A percentile compares a stretch with the other conserved stretches of the same genome.
phyloP scores from a whole-genome alignment of 2,888 invertebrate genomes.

The Atethmia centrago region DNA sequence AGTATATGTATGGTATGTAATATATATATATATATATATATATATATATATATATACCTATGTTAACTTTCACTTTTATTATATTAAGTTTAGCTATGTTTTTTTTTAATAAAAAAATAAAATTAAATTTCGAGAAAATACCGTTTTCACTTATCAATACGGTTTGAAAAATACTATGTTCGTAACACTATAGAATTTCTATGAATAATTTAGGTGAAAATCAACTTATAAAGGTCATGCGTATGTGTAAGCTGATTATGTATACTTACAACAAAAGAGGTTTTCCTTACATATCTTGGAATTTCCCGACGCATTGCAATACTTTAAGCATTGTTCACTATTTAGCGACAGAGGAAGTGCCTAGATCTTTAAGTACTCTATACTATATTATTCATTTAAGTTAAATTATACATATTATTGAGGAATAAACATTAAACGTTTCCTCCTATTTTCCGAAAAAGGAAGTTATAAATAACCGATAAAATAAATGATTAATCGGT shows the following conservation, averaged over 20 bases:
- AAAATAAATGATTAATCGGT: slow-evolving; percentile 44
- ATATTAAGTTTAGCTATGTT: too few relatives aligned
- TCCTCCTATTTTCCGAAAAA: slow-evolving; percentile 14
- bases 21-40: too few relatives aligned
- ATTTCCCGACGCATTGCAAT: slow-evolving; percentile 17
- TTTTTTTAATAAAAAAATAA: too few relatives aligned
- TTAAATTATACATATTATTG: slow-evolving; percentile 26
- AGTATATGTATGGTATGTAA: too few relatives aligned
- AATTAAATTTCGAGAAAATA: background rate
- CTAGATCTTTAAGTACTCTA: slow-evolving; percentile 6
- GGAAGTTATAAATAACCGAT: slow-evolving; percentile 52
- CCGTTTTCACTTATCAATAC: too few relatives aligned
- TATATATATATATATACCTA: too few relatives aligned
- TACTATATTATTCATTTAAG: slow-evolving; percentile 16
- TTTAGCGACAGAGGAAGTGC: slow-evolving; percentile 25
- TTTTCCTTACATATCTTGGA: slow-evolving; percentile 10
- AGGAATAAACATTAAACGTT: slow-evolving; percentile 39
- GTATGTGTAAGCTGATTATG: background rate
- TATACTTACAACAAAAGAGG: background rate
- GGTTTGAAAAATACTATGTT: background rate
- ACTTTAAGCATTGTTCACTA: slow-evolving; percentile 3
- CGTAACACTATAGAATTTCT: background rate
- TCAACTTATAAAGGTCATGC: too few relatives aligned
- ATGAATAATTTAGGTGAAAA: background rate
- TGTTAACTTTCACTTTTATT: too few relatives aligned